These are phyloP conservation scores for Dendrolimus kikuchii DNA, from an alignment of 1,140 invertebrate genomes.

Conservation along the genomic window DNA sequence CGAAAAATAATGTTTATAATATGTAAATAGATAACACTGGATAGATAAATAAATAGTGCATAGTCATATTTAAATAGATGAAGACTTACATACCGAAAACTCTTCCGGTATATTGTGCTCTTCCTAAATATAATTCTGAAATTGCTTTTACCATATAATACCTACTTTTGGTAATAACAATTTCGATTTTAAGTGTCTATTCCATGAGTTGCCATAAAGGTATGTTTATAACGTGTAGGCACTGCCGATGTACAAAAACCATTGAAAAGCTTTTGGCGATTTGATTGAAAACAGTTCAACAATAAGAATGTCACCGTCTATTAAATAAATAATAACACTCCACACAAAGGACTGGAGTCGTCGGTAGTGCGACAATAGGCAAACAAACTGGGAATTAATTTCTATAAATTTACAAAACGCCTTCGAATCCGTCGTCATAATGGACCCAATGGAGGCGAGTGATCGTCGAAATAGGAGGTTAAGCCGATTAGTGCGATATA, in stretches of 20 bases:
- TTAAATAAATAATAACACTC: slow-evolving; percentile 65
- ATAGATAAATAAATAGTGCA: too few species aligned
- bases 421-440: slow-evolving; percentile 42
- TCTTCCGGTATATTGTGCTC: too few species aligned
- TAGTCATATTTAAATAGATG: too few species aligned
- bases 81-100: too few species aligned
- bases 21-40: too few species aligned
- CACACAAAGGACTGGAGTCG: slow-evolving; percentile 42
- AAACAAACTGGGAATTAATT: slow-evolving; percentile 68
- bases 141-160: too few species aligned
- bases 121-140: too few species aligned
- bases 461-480: slow-evolving; percentile 40
- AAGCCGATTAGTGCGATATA: slow-evolving; percentile 63
- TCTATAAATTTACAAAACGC: slow-evolving; percentile 64
- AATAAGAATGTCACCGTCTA: slow-evolving; percentile 51
- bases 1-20: too few species aligned
- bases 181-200: too few species aligned
- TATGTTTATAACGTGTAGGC: slow-evolving; percentile 17
- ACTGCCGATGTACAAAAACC: slow-evolving; percentile 26
- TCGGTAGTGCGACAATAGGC: slow-evolving; percentile 55
- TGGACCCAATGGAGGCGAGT: slow-evolving; percentile 36
- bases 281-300: slow-evolving; percentile 47
- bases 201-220: too few species aligned
- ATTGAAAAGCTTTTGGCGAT: slow-evolving; percentile 38
- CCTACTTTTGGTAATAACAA: too few species aligned